These are phyloP conservation scores for Chymomyza fuscimana DNA, from an alignment of 2,888 invertebrate species.

Conservation along the genomic window DNA sequence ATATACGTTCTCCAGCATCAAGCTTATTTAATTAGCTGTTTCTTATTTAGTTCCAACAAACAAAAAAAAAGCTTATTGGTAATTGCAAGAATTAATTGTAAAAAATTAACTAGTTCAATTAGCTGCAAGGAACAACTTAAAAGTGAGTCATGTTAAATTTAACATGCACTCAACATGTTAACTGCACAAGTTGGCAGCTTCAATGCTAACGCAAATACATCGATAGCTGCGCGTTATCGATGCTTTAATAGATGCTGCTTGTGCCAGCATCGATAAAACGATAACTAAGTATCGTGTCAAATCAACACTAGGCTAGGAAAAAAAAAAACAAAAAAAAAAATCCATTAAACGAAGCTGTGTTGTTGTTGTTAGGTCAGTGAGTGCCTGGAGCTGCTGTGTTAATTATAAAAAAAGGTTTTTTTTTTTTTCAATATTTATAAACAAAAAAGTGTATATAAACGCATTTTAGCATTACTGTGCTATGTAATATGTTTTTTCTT, in stretches of 20 bases:
- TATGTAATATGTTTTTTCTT: slow-evolving; percentile 4
- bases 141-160: too few species aligned
- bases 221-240: not conserved
- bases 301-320: not conserved
- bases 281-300: not conserved
- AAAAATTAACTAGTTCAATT: too few species aligned
- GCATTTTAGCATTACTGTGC: not conserved
- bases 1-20: too few species aligned
- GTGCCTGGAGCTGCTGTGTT: not conserved
- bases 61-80: too few species aligned
- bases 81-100: too few species aligned
- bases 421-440: not conserved
- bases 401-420: not conserved
- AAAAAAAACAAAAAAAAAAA: not conserved
- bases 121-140: too few species aligned
- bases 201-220: not conserved
- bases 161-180: not conserved
- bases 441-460: not conserved
- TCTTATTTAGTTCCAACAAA: too few species aligned
- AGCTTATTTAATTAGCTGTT: too few species aligned
- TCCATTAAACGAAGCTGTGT: not conserved
- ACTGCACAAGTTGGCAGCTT: not conserved
- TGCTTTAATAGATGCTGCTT: not conserved
- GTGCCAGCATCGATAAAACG: not conserved
- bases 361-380: not conserved